phyloP scores from a whole-genome alignment of 2,797 vertebrate genomes.

The Tolypeutes matacus region DNA sequence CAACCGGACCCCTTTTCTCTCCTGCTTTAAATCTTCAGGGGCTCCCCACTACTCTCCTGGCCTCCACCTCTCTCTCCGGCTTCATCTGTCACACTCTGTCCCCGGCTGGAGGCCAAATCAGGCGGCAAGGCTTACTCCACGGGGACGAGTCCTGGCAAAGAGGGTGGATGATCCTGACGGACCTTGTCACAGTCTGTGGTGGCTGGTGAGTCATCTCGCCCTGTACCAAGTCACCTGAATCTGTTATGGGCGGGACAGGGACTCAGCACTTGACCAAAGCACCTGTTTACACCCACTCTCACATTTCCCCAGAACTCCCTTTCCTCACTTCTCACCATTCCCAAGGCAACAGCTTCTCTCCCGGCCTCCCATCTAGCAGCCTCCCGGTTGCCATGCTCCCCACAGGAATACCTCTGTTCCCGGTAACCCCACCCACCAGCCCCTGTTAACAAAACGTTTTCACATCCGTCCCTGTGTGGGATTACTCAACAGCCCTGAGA shows the following conservation, averaged over 20 bases:
- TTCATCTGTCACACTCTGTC: neutral
- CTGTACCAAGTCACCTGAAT: conserved; percentile 57
- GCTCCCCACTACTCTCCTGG: too few species aligned
- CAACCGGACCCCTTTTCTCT: neutral
- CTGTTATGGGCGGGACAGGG: neutral
- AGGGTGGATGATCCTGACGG: conserved; percentile 22
- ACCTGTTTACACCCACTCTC: neutral
- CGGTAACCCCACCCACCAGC: neutral
- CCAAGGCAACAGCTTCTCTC: neutral
- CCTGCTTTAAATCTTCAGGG: neutral
- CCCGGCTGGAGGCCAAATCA: conserved; percentile 27
- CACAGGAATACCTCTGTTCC: neutral
- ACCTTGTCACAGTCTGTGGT: neutral
- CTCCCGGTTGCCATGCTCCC: neutral
- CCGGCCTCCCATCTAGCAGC: too few species aligned
- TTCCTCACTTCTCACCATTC: neutral
- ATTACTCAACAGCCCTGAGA: neutral
- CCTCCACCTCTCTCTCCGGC: neutral
- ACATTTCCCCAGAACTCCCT: neutral
- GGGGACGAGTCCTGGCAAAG: conserved; percentile 12
- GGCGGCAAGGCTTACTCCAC: neutral
- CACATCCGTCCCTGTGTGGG: neutral
- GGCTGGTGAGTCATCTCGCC: conserved; percentile 70
- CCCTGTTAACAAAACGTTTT: neutral
- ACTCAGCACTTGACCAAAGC: neutral